Conservation (phyloP, 2,888 invertebrate genomes). For the Sepioteuthis lessoniana region DNA sequence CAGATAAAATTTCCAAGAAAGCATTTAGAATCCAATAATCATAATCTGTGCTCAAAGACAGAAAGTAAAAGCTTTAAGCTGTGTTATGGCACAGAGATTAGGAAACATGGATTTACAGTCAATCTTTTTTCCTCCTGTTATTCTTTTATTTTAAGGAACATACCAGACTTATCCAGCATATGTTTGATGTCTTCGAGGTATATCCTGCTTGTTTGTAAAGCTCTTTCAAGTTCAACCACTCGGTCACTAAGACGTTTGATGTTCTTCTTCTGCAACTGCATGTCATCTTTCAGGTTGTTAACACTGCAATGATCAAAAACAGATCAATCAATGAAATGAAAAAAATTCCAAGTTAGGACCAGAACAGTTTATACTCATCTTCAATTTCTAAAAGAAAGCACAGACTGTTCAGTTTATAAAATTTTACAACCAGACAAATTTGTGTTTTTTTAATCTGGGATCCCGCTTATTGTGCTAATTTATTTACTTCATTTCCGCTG, state of each 20-base stretch:
- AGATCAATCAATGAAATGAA: background rate
- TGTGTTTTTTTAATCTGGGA: too few relatives aligned
- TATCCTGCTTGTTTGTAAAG: constrained; percentile 64
- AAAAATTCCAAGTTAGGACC: background rate
- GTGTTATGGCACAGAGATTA: too few relatives aligned
- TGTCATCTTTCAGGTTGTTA: constrained; percentile 61
- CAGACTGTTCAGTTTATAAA: background rate
- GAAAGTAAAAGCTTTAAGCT: too few relatives aligned
- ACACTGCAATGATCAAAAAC: constrained; percentile 53
- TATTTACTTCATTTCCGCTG: too few relatives aligned
- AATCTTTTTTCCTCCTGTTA: background rate
- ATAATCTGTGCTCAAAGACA: too few relatives aligned
- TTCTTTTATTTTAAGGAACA: background rate
- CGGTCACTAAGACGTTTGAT: constrained; percentile 70
- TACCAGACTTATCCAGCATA: constrained; percentile 61
- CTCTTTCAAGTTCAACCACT: constrained; percentile 72
- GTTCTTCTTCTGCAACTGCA: constrained; percentile 66
- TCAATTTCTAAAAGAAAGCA: background rate
- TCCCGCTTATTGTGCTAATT: too few relatives aligned
- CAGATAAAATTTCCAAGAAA: too few relatives aligned
- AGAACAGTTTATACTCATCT: too few relatives aligned
- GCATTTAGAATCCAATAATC: too few relatives aligned
- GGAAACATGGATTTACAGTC: too few relatives aligned
- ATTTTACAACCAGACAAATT: background rate
- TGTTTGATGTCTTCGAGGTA: constrained; percentile 66